Conservation (phyloP, 2,888 invertebrate genomes). For the Caenorhabditis imperialis region DNA sequence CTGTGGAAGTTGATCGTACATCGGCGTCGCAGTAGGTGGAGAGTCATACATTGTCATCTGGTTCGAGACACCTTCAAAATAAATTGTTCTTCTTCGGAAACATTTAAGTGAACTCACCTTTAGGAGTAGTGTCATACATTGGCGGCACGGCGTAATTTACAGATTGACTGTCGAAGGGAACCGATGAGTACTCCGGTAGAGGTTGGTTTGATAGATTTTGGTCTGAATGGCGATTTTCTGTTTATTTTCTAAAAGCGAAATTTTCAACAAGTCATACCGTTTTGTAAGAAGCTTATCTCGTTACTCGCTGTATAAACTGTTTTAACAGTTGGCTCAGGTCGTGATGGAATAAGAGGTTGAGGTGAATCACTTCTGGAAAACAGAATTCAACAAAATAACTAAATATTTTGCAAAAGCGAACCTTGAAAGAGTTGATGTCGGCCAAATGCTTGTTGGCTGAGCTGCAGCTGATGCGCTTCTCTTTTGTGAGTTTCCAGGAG, state of each 20-base stretch:
- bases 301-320: conserved; percentile 28
- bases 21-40: conserved; percentile 35
- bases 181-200: conserved; percentile 23
- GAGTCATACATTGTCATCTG: conserved; percentile 52
- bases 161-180: conserved; percentile 16
- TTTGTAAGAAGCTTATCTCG: no score
- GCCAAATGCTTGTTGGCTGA: conserved; percentile 30
- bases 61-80: no score
- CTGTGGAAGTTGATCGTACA: conserved; percentile 38
- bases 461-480: conserved; percentile 43
- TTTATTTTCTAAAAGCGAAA: no score
- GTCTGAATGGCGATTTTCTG: no score
- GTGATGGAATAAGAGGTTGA: conserved; percentile 59
- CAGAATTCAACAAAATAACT: neutral
- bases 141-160: conserved; percentile 37
- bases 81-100: no score
- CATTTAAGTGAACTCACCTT: conserved; percentile 11
- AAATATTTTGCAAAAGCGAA: neutral
- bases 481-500: neutral
- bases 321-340: conserved; percentile 53
- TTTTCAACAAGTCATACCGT: no score
- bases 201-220: neutral
- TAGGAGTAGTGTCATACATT: conserved; percentile 43
- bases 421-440: conserved; percentile 8
- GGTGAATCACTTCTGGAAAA: conserved; percentile 60